Conservation (phyloP, 2,888 invertebrate species). For the Ceramica pisi region DNA sequence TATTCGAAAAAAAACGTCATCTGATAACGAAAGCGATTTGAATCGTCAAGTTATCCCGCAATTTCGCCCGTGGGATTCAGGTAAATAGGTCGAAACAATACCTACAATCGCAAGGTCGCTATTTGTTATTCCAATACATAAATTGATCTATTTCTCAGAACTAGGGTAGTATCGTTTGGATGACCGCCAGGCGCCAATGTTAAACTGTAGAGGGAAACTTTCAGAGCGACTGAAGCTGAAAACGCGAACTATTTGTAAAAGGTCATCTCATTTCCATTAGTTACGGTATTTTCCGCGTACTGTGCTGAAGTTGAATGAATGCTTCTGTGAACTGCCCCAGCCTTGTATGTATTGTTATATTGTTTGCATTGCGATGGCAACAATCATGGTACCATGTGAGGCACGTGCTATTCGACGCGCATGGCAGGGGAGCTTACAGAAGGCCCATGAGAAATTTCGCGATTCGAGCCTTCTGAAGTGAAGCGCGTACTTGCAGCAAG, state of each 20-base stretch:
- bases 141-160: conserved; percentile 6
- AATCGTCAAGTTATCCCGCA: neutral
- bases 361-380: conserved; percentile 41
- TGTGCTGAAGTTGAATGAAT: conserved; percentile 42
- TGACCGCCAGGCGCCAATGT: conserved; percentile 4
- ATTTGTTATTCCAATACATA: neutral
- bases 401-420: conserved; percentile 32
- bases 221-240: conserved; percentile 12
- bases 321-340: conserved; percentile 28
- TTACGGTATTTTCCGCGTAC: neutral
- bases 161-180: conserved; percentile 13
- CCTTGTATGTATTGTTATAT: conserved; percentile 38
- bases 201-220: neutral
- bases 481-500: neutral
- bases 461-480: neutral
- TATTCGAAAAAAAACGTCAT: neutral
- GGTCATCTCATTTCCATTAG: conserved; percentile 17
- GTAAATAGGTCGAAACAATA: neutral
- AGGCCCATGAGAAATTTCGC: neutral
- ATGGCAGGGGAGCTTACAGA: conserved; percentile 1
- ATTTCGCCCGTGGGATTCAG: neutral
- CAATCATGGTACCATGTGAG: conserved; percentile 48
- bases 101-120: neutral
- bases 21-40: neutral
- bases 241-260: conserved; percentile 2